Conservation (phyloP, 2,113 vertebrate species). For the Elachura formosa region DNA sequence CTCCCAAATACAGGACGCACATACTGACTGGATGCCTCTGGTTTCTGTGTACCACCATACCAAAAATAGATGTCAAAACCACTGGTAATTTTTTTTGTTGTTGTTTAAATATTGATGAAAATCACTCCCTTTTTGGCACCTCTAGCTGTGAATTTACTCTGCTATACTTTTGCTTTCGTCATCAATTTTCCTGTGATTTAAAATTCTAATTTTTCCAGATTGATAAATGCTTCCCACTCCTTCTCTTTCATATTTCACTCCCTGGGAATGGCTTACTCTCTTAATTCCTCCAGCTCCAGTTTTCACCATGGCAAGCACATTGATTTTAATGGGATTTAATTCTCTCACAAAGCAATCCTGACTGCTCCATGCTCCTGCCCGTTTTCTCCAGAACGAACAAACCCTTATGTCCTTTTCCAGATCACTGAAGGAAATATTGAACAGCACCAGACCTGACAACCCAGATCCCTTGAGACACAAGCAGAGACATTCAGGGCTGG, state of each 20-base stretch:
- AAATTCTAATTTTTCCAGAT: not conserved
- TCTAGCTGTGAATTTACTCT: not conserved
- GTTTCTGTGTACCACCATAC: not conserved
- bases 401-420: not conserved
- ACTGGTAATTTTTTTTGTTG: not conserved
- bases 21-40: not conserved
- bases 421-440: not conserved
- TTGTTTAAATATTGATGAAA: not conserved
- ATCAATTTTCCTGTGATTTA: not conserved
- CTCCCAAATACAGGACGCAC: not conserved
- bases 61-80: not conserved
- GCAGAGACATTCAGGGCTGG: fast-evolving
- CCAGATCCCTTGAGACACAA: not conserved
- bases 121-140: not conserved
- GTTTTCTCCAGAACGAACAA: not conserved
- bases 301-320: not conserved
- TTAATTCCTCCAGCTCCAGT: not conserved
- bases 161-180: not conserved
- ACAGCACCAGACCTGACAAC: not conserved
- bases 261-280: not conserved
- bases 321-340: not conserved
- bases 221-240: not conserved
- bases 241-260: not conserved
- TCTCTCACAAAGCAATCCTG: not conserved
- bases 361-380: not conserved